Evolutionary conservation across 2,113 vertebrate species (phyloP).

Genomic region (Barnardius zonarius): DNA sequence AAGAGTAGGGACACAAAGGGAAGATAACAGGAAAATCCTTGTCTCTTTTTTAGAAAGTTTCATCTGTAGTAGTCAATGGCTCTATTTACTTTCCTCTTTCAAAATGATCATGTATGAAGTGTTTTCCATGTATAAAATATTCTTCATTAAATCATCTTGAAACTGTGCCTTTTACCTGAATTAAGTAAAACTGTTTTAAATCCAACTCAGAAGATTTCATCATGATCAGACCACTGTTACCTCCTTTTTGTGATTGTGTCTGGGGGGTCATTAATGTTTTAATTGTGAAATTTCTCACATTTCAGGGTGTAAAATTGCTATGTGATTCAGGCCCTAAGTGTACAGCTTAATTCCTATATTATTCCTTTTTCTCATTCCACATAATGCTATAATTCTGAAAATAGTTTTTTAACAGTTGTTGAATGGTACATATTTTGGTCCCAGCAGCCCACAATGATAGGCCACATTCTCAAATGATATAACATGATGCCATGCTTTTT

Average conservation of each 20-base stretch:
- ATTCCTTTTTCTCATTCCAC: constrained; percentile 14
- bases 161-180: background rate
- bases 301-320: background rate
- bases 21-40: background rate
- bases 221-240: background rate
- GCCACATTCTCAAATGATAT: constrained; percentile 72
- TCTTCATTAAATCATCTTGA: background rate
- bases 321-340: background rate
- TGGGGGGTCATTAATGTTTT: background rate
- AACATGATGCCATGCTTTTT: constrained; percentile 72
- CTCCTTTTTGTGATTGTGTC: background rate
- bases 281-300: background rate
- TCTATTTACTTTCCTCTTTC: background rate
- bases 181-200: background rate
- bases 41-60: background rate
- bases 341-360: constrained; percentile 5
- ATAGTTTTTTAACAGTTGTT: constrained; percentile 68
- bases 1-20: background rate
- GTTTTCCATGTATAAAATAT: background rate
- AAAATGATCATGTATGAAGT: background rate
- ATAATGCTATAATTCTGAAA: constrained; percentile 32
- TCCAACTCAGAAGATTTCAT: background rate
- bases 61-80: background rate
- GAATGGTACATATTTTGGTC: constrained; percentile 66
- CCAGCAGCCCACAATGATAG: constrained; percentile 66